Base-by-base conservation (phyloP, 2,797 vertebrate species). In the Acipenser ruthenus region DNA sequence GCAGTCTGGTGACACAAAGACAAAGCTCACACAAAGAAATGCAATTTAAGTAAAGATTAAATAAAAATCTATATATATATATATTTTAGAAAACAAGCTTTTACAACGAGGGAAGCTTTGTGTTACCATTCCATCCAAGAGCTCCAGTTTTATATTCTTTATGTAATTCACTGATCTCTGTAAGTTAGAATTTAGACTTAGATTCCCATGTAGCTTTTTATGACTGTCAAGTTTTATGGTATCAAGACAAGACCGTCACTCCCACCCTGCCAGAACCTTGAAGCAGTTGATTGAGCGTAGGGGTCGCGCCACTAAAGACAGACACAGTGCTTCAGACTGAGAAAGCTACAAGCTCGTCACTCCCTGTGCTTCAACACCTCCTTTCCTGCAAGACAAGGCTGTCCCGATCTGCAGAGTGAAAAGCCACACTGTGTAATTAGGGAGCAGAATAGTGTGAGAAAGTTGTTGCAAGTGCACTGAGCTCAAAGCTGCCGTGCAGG, bases 361-460 rank as follows among this genome's bases (percentile, higher is more conserved):
- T 37, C 37, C 37, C 37, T 74, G 74, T 49, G 60, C 73, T 60
- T 37, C 50, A 70, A 67, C 55, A 12, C 73, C 49, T 55, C 49
- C 50, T 65, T 49, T 13, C 68, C 65, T 59, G 55, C 50, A 68
- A 58, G 70, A 78, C 78, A 78, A 75, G 60, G 37, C 11, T 10
- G 18, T n/a, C 49, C 6, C 59, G 10, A 48, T 4, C 64, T 13
- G 70, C 51, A 1, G 37, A 67, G 63, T 50, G 67, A 11, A 50
- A 60, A 67, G 66, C 65, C 53, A 64, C 15, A 18, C 68, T 51
- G 67, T 69, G 8, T 58, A 75, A 66, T 65, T 70, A 70, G 55
- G 70, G 69, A 67, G 68, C 74, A 74, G 68, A 65, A 73, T 77
- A 71, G 78, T 73, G 79, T 83, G 85, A 84, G 76, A 81, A 71